phyloP scores from a whole-genome alignment of 1,140 invertebrate species.

The Meloidogyne chitwoodi region DNA sequence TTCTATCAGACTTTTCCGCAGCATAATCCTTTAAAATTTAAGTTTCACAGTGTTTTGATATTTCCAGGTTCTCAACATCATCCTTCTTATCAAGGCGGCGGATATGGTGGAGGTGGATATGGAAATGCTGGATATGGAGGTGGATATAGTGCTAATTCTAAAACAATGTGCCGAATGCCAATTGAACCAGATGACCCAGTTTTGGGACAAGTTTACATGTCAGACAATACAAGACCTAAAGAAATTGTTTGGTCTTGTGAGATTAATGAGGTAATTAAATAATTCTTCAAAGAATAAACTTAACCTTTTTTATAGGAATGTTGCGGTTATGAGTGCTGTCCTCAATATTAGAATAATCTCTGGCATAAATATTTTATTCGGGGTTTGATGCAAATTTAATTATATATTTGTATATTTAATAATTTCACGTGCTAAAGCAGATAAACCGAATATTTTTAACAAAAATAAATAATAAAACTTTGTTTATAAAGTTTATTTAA shows the following conservation, averaged over 20 bases:
- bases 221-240: conserved; percentile 50
- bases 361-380: background rate
- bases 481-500: no score
- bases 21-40: conserved; percentile 3
- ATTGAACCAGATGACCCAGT: conserved; percentile 45
- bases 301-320: conserved; percentile 19
- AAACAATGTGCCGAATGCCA: conserved; percentile 57
- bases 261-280: conserved; percentile 24
- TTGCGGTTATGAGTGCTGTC: conserved; percentile 54
- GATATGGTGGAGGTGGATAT: background rate
- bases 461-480: no score
- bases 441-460: no score
- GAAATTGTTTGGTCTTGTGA: conserved; percentile 19
- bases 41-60: background rate
- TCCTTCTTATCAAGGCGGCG: background rate
- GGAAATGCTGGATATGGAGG: background rate
- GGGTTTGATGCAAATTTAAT: background rate
- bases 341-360: conserved; percentile 11
- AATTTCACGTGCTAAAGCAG: no score
- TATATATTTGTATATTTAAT: background rate
- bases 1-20: no score
- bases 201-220: conserved; percentile 56
- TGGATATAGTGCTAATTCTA: background rate
- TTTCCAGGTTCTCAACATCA: conserved; percentile 9
- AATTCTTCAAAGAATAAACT: conserved; percentile 25